These are phyloP conservation scores for Barnardius zonarius DNA, from an alignment of 2,113 vertebrate species.

Conservation along the genomic window DNA sequence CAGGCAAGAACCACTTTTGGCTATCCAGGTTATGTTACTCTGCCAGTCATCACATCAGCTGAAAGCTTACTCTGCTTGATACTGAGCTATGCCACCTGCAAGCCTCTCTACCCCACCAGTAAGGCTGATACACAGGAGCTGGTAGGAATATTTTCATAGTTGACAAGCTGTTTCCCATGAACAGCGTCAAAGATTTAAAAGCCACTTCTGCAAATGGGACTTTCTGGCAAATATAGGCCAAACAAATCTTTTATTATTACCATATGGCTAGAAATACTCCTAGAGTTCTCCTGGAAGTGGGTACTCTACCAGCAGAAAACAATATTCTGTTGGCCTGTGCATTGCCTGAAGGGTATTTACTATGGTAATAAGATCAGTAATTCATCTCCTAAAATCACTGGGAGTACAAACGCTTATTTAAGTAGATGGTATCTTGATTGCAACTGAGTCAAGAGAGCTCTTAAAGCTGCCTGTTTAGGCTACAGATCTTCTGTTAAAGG, in stretches of 20 bases:
- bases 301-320: conserved; percentile 62
- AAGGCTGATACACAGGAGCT: conserved; percentile 27
- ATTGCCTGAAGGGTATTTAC: conserved; percentile 60
- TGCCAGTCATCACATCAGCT: background rate
- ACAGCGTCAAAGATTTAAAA: conserved; percentile 61
- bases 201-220: conserved; percentile 51
- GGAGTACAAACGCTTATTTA: conserved; percentile 66
- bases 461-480: conserved; percentile 52
- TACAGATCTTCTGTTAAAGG: conserved; percentile 47
- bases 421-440: conserved; percentile 69
- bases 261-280: conserved; percentile 56
- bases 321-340: conserved; percentile 61
- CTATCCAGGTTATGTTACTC: background rate
- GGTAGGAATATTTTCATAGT: conserved; percentile 41
- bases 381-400: conserved; percentile 66
- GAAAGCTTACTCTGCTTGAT: background rate
- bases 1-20: background rate
- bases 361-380: conserved; percentile 68
- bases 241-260: conserved; percentile 60
- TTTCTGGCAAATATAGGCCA: conserved; percentile 46
- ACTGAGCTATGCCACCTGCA: background rate
- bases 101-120: background rate
- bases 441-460: conserved; percentile 55
- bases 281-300: conserved; percentile 55
- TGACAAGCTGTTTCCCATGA: conserved; percentile 55